Conservation (phyloP, 1,140 invertebrate genomes). For the Drosophila ohnishii region DNA sequence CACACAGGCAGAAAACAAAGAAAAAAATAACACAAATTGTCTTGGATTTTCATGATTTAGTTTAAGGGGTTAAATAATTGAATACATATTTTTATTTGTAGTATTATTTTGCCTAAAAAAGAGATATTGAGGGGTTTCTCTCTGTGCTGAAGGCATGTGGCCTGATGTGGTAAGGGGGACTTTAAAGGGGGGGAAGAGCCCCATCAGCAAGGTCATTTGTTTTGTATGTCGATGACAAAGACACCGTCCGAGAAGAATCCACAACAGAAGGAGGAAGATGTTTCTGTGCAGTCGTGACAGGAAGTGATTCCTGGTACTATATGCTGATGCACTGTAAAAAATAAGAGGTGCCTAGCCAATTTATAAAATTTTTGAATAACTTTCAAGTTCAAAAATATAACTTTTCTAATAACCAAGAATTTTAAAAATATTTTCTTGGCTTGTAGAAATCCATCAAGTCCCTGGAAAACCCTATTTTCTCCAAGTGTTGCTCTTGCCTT, state of each 20-base stretch:
- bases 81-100: no score
- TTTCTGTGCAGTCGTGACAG: constrained; percentile 60
- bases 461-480: background rate
- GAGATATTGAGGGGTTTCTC: background rate
- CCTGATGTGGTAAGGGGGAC: background rate
- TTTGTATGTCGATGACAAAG: constrained; percentile 76
- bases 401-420: no score
- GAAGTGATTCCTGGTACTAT: constrained; percentile 61
- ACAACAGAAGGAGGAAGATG: constrained; percentile 50
- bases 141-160: constrained; percentile 7
- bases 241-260: constrained; percentile 44
- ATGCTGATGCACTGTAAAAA: constrained; percentile 3
- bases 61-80: no score
- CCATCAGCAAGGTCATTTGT: constrained; percentile 75
- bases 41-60: no score
- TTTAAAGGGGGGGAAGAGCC: background rate
- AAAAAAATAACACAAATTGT: no score
- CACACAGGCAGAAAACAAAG: constrained; percentile 9
- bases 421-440: background rate
- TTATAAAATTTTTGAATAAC: background rate
- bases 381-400: fast-evolving
- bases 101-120: background rate
- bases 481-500: constrained; percentile 8
- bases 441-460: background rate
- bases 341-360: background rate